Evolutionary conservation across 2,797 vertebrate genomes (phyloP), one percentile per base, ranked within the genome.

Genomic region (Phataginus tetradactyla): DNA sequence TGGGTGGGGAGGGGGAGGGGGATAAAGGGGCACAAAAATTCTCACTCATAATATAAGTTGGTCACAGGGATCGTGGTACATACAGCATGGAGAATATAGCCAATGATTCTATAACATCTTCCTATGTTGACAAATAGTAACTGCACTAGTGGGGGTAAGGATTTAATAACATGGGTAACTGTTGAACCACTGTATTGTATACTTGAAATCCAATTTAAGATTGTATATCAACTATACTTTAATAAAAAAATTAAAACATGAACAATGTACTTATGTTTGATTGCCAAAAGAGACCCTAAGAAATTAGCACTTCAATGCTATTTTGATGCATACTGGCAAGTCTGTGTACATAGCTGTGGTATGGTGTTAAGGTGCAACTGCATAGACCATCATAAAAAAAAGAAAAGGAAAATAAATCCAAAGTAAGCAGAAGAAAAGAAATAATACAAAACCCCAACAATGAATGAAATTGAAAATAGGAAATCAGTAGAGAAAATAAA

Each of bases 251-350:
- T 45, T 11, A 45, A 45, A 45, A 45, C 45, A 97, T 96, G 83
- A 97, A 96, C 84, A 79, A 74, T 88, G 91, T 94, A 83, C 64
- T 95, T 95, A 63, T 9, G 32, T 91, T 77, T 97, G 94, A 96
- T 80, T 97, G 78, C 68, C 94, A 72, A 97, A 96, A 97, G 42
- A 95, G 49, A 98, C 89, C 51, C 85, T 75, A 96, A 90, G 75
- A 85, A 89, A 83, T 94, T 95, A 72, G 12, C 57, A 68, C 20
- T 95, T 72, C 96, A 97, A 93, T 94, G 69, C 3, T 74, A 90
- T 97, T 95, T 97, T 96, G 57, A 94, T 49, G 14, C 51, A 25
- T 69, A 91, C 27, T 66, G 89, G 25, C 32, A 96, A 84, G 23
- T 49, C 37, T 83, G 5, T 53, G 9, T 79, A 4, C 5, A 17